Base-by-base conservation (phyloP, 2,888 invertebrate genomes). In the Ornithoptera priamus region DNA sequence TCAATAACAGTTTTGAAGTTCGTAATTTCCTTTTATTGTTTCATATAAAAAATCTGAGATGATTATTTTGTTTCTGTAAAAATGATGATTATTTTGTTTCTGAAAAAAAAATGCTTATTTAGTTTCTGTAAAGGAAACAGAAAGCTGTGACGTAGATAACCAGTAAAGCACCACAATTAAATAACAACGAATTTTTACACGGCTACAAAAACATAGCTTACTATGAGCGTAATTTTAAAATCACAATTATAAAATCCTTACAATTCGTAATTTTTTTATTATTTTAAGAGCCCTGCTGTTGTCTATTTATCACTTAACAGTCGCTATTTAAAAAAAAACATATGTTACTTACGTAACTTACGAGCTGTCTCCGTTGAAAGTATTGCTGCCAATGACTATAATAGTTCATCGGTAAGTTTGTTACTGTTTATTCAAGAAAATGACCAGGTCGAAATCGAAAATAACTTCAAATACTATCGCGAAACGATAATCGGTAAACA, bases 111-210 rank as follows among this genome's bases (percentile, higher is more conserved):
- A 42, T 71, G 72, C 68, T 73, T 71, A 71, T 74, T 73, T 71
- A 71, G 71, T 67, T 67, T 58, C 60, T 70, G 63, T 74, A 74
- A 74, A 72, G 30, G 66, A 72, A 72, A 67, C 65, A 67, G 67
- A 50, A 72, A 66, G 63, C 64, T 71, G 64, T 63, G n/a, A 53
- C 46, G 71, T 62, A 63, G 70, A 70, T 60, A 69, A 66, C 71
- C 69, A 72, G 71, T 75, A 73, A 73, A 77, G 75, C 74, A 74
- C 72, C 67, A 75, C 80, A 83, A 86, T 87, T 84, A 87, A 87
- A 87, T 87, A 85, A 88, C 85, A 79, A 77, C 76, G 78, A 84
- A 83, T 81, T 85, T 85, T 84, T 84, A 82, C 81, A 85, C 77
- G 74, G 78, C 81, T 75, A 75, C 77, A 1, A 79, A 50, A 81